These are phyloP conservation scores for Dasyurus viverrinus DNA, from an alignment of 2,113 vertebrate genomes.

Conservation along the genomic window DNA sequence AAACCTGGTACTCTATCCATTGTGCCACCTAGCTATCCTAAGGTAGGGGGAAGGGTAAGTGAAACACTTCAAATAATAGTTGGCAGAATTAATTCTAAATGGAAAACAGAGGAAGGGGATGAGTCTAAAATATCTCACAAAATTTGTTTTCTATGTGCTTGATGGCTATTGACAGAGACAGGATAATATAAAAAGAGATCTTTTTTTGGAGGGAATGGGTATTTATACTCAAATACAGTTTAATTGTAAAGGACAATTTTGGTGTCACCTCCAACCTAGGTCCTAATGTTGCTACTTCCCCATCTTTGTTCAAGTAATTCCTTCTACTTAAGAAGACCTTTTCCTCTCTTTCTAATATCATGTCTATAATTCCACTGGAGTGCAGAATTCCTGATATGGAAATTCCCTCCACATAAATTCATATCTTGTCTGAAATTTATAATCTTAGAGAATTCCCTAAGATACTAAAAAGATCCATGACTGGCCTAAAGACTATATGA, in stretches of 20 bases:
- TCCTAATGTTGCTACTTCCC: not conserved
- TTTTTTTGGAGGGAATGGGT: not conserved
- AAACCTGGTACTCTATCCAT: no score
- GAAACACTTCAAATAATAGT: not conserved
- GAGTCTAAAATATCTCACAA: not conserved
- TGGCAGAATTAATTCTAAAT: not conserved
- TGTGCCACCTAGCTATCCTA: no score
- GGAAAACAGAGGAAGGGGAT: not conserved
- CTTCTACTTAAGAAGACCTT: not conserved
- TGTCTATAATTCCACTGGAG: not conserved
- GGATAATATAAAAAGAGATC: not conserved
- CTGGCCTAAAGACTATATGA: not conserved
- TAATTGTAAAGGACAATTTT: not conserved
- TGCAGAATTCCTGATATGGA: not conserved
- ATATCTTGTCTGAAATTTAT: not conserved
- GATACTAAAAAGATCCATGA: not conserved
- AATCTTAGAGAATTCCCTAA: not conserved
- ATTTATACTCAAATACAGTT: not conserved
- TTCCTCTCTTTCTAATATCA: not conserved
- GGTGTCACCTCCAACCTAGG: not conserved
- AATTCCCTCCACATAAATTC: not conserved
- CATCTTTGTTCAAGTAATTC: not conserved
- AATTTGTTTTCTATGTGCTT: not conserved
- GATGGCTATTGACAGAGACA: not conserved
- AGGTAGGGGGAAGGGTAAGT: not conserved